Conservation (phyloP, 2,888 invertebrate species). For the Agrochola circellaris region DNA sequence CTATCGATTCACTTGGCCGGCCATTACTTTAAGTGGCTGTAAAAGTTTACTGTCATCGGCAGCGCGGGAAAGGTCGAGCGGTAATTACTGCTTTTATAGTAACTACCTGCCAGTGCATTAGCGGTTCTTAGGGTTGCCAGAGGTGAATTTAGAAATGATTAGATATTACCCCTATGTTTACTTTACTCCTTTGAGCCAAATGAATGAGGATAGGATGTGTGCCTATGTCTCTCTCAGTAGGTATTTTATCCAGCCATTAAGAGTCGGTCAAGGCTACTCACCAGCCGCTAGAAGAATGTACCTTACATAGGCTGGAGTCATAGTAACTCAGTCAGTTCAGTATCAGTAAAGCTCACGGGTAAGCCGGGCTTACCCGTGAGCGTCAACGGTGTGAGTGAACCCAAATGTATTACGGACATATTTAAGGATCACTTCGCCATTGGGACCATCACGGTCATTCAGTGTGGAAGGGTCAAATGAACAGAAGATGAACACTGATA, state of each 20-base stretch:
- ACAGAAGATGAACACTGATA: too few relatives aligned
- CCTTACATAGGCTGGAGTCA: not conserved
- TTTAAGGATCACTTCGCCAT: too few relatives aligned
- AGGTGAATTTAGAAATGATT: slow-evolving; percentile 36
- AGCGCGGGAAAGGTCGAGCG: slow-evolving; percentile 75
- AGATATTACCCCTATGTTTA: slow-evolving; percentile 31
- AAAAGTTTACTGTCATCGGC: slow-evolving; percentile 81
- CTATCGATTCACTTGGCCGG: slow-evolving; percentile 63
- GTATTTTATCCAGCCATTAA: not conserved
- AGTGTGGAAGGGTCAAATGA: too few relatives aligned
- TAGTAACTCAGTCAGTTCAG: too few relatives aligned
- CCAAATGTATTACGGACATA: too few relatives aligned
- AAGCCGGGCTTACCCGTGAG: too few relatives aligned
- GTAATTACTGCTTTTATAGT: slow-evolving; percentile 79
- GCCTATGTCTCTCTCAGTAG: not conserved
- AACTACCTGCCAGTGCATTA: slow-evolving; percentile 77
- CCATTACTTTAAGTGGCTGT: slow-evolving; percentile 69
- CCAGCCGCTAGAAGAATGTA: not conserved
- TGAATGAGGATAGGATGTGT: not conserved
- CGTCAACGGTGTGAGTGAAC: too few relatives aligned
- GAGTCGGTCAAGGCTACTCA: not conserved
- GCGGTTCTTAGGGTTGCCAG: slow-evolving; percentile 55
- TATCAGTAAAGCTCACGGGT: too few relatives aligned
- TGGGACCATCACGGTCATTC: too few relatives aligned
- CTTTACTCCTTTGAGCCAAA: slow-evolving; percentile 1